These are phyloP conservation scores for Apodemus agrarius DNA, from an alignment of 2,797 vertebrate genomes.

Conservation along the genomic window DNA sequence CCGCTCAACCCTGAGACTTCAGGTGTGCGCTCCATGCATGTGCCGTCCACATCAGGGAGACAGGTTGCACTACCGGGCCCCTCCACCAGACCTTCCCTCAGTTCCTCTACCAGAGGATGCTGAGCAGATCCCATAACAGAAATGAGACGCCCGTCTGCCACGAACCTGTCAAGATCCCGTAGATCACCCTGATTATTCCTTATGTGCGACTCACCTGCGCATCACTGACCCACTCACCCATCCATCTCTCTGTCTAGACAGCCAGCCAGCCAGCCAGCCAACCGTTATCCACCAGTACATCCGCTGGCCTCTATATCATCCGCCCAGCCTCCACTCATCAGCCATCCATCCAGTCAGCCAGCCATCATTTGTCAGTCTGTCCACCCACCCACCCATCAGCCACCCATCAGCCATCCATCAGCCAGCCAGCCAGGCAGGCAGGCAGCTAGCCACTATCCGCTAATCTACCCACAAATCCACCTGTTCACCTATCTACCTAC, in stretches of 20 bases:
- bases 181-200: neutral
- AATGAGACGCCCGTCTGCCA: neutral
- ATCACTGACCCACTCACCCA: neutral
- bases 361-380: neutral
- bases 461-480: neutral
- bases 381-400: neutral
- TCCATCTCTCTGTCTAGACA: neutral
- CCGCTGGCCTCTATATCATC: neutral
- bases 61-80: too few species aligned
- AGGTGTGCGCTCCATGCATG: rapidly evolving
- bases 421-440: too few species aligned
- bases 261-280: neutral
- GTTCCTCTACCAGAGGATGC: neutral
- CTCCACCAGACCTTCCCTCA: neutral
- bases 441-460: neutral
- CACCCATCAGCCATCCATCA: neutral
- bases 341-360: neutral
- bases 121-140: neutral
- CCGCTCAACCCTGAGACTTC: neutral
- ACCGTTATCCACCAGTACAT: neutral
- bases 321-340: neutral
- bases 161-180: neutral
- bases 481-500: neutral
- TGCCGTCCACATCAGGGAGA: neutral
- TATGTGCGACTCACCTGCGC: neutral